Evolutionary conservation across 1,140 invertebrate species (phyloP), one percentile per base, ranked within the genome.

Genomic region (Zophobas morio): DNA sequence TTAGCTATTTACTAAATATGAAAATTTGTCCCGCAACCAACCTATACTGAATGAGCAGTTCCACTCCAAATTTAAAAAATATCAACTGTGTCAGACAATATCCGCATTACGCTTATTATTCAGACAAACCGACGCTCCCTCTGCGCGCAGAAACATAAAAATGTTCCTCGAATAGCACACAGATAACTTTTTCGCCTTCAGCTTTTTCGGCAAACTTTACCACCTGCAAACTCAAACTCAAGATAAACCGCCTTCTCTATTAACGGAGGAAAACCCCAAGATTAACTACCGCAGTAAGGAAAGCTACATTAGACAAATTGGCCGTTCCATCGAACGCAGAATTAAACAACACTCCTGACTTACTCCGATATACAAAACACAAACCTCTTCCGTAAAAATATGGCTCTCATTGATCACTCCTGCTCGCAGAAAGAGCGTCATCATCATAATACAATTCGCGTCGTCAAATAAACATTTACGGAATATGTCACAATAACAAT

Each of bases 281-380:
- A 66, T 66, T 66, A 66, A 66, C 37, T 66, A 39, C 39, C 39
- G 60, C 60, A 34, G 6, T 42, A 20, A 39, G 39, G 39, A 66
- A 66, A 66, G 60, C 8, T 66, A 66, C 60, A 66, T 66, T 66
- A 66, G 60, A 66, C 60, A 66, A 66, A 66, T 66, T 66, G 60
- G 60, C 60, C 33, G 33, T 66, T 66, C 60, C 60, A 33, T 66
- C 60, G 60, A 66, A 66, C 42, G 60, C 60, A 42, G 39, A 42
- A 66, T 66, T 66, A 66, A 66, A 66, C 60, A 66, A 34, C 53
- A 54, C 53, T 54, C 53, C 1, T 6, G 53, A 54, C 32, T 34
- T 6, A 5, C 53, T 4, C 33, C 33, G 53, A 54, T 54, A 46
- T 46, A 54, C 53, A 60, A 60, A 35, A 60, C n/a, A n/a, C 56